phyloP scores from a whole-genome alignment of 1,140 invertebrate genomes.

The Notospermus geniculatus region DNA sequence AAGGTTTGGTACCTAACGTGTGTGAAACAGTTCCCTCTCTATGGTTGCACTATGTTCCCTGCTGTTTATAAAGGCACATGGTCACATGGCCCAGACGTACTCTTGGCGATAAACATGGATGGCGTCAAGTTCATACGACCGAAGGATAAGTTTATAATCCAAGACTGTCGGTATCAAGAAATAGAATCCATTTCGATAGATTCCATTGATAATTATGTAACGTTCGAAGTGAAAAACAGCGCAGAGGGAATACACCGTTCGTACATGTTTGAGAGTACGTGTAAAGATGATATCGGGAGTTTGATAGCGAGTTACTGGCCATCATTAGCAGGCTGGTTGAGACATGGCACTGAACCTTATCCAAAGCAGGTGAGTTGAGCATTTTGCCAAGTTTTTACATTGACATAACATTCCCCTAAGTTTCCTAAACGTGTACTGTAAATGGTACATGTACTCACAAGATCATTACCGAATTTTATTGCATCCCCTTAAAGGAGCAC shows the following conservation, averaged over 20 bases:
- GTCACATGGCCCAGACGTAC: conserved; percentile 73
- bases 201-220: conserved; percentile 86
- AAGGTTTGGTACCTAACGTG: conserved; percentile 93
- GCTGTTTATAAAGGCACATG: conserved; percentile 89
- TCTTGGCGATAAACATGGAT: conserved; percentile 87
- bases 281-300: conserved; percentile 86
- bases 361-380: not conserved
- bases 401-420: no score
- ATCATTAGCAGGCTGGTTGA: conserved; percentile 78
- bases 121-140: conserved; percentile 64
- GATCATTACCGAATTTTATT: no score
- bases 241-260: conserved; percentile 72
- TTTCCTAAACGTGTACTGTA: not conserved
- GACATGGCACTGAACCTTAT: not conserved
- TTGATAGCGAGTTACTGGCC: conserved; percentile 90
- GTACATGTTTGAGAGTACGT: conserved; percentile 87
- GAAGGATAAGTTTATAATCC: conserved; percentile 46
- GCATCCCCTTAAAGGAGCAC: no score
- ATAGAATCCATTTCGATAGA: conserved; percentile 73
- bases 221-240: conserved; percentile 69
- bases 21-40: conserved; percentile 95
- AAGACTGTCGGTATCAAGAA: conserved; percentile 43
- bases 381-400: no score
- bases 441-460: no score
- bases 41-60: conserved; percentile 89